Conservation (phyloP, 2,797 vertebrate genomes). For the Microtus obscurus region DNA sequence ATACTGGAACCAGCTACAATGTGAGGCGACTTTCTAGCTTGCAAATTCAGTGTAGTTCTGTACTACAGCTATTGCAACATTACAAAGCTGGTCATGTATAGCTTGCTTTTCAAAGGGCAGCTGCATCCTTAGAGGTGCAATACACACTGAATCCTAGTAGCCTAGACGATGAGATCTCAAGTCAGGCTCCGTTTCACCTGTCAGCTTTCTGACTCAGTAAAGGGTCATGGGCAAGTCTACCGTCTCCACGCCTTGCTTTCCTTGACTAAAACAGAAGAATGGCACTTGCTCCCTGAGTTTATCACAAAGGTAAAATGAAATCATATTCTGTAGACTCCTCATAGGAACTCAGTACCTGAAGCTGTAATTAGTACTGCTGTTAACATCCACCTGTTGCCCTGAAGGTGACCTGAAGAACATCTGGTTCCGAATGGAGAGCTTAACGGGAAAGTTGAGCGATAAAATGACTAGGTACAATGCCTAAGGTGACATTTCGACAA, state of each 20-base stretch:
- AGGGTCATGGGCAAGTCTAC: neutral
- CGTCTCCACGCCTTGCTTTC: neutral
- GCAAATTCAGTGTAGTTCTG: neutral
- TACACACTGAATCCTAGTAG: neutral
- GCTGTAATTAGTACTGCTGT: neutral
- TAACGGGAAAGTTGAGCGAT: neutral
- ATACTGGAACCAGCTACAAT: conserved; percentile 11
- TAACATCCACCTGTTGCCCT: neutral
- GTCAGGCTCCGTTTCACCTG: neutral
- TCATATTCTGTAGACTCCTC: neutral
- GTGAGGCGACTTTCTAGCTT: neutral
- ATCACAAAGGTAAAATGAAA: neutral
- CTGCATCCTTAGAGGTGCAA: neutral
- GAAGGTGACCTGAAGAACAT: conserved; percentile 39
- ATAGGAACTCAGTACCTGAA: neutral
- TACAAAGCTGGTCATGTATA: neutral
- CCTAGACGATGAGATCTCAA: neutral
- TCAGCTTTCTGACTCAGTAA: neutral
- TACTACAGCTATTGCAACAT: neutral
- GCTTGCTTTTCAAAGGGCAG: conserved; percentile 41
- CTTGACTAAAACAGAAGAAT: neutral
- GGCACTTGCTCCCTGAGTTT: neutral
- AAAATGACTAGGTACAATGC: conserved; percentile 8
- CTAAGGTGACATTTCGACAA: conserved; percentile 25
- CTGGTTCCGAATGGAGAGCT: conserved; percentile 34